These are phyloP conservation scores for Heliconius nattereri DNA, from an alignment of 1,140 invertebrate species.

Conservation along the genomic window DNA sequence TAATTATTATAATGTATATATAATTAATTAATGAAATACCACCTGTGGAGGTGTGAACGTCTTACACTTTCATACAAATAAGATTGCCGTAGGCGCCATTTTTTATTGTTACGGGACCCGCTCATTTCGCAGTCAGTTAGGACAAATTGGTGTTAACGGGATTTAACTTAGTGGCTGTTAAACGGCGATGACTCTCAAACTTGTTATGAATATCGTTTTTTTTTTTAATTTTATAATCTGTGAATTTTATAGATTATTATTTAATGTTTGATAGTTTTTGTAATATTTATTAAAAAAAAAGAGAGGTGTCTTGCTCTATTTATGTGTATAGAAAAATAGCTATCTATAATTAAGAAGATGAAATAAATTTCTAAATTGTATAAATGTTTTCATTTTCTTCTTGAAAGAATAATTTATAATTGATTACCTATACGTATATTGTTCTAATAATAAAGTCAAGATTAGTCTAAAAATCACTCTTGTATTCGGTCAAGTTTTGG, in stretches of 20 bases:
- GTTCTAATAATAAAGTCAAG: neutral
- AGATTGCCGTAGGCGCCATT: slow-evolving; percentile 33
- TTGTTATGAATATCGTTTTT: neutral
- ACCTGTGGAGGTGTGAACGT: slow-evolving; percentile 9
- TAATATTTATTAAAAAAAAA: neutral
- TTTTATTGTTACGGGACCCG: slow-evolving; percentile 46
- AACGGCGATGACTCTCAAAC: slow-evolving; percentile 38
- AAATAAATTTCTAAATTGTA: too few species aligned
- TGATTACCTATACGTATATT: too few species aligned
- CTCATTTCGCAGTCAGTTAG: slow-evolving; percentile 35
- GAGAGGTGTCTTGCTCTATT: too few species aligned
- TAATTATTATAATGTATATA: neutral
- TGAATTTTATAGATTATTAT: neutral
- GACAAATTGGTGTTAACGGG: slow-evolving; percentile 53
- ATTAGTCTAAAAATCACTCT: neutral
- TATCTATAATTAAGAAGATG: too few species aligned
- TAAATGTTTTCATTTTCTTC: too few species aligned
- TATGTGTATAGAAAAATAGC: too few species aligned
- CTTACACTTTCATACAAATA: neutral
- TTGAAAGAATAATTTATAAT: too few species aligned
- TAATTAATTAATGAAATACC: neutral
- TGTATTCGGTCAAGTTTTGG: neutral
- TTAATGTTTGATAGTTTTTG: neutral
- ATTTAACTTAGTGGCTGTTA: slow-evolving; percentile 42
- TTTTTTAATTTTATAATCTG: neutral